Conservation (phyloP, 2,113 vertebrate genomes). For the Sinocyclocheilus grahami region DNA sequence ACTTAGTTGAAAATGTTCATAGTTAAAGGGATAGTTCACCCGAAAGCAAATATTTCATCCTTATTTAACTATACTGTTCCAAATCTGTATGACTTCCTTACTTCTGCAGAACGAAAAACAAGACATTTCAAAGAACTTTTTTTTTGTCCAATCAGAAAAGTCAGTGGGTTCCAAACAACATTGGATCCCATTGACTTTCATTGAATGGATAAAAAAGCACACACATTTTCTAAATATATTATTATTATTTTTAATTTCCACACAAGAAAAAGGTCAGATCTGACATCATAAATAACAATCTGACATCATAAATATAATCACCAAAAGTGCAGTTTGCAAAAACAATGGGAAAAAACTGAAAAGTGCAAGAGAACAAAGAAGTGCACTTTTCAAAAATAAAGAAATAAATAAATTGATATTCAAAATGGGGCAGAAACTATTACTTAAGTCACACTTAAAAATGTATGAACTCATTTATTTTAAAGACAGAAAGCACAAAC, state of each 20-base stretch:
- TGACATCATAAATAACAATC: neutral
- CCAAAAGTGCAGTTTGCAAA: neutral
- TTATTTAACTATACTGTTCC: neutral
- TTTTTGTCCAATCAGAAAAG: neutral
- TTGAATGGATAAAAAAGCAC: neutral
- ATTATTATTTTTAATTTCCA: neutral
- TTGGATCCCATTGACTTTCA: neutral
- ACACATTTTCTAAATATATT: neutral
- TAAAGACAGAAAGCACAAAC: neutral
- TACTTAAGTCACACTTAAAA: neutral
- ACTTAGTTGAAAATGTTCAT: neutral
- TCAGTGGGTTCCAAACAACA: neutral
- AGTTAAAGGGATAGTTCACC: neutral
- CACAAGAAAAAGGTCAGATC: neutral
- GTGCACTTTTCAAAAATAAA: too few relatives aligned
- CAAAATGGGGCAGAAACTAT: too few relatives aligned
- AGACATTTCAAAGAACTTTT: neutral
- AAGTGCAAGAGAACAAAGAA: neutral
- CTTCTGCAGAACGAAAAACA: too few relatives aligned
- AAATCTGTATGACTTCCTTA: too few relatives aligned
- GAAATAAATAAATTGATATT: too few relatives aligned
- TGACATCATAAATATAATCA: neutral
- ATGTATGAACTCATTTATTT: neutral
- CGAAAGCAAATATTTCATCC: neutral
- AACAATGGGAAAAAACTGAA: too few relatives aligned